Percentiles rank a stretch among this genome's conserved stretches.
phyloP scores from a whole-genome alignment of 2,888 invertebrate species.

The Hypolimnas misippus region DNA sequence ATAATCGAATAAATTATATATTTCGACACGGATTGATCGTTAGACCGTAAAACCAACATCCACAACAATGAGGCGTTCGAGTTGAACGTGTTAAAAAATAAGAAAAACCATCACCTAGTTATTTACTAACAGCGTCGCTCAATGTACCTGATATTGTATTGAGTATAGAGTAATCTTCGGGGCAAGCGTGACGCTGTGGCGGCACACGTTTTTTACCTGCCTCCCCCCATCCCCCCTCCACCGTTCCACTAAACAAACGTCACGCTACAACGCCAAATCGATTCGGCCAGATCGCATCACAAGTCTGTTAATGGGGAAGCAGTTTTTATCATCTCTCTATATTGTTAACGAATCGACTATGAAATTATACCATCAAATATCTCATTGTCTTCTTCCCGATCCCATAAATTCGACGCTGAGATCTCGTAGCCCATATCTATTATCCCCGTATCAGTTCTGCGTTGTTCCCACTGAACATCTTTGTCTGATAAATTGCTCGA shows the following conservation, averaged over 20 bases:
- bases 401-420: slow-evolving; percentile 61
- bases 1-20: slow-evolving; percentile 35
- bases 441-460: slow-evolving; percentile 72
- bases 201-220: slow-evolving; percentile 57
- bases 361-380: slow-evolving; percentile 70
- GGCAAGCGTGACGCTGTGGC: slow-evolving; percentile 59
- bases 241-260: slow-evolving; percentile 82
- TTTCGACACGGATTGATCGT: slow-evolving; percentile 47
- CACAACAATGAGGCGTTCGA: slow-evolving; percentile 31
- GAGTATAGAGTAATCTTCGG: slow-evolving; percentile 48
- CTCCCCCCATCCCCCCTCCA: slow-evolving; percentile 43
- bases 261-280: slow-evolving; percentile 77
- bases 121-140: too few species aligned
- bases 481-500: slow-evolving; percentile 72
- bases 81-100: slow-evolving; percentile 42
- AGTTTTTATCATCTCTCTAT: slow-evolving; percentile 69
- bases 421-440: slow-evolving; percentile 70
- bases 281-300: slow-evolving; percentile 76
- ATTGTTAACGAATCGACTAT: slow-evolving; percentile 77
- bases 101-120: slow-evolving; percentile 52
- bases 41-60: slow-evolving; percentile 56
- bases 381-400: slow-evolving; percentile 70
- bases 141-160: slow-evolving; percentile 59
- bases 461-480: slow-evolving; percentile 79
- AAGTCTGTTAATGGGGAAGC: slow-evolving; percentile 73